Base-by-base conservation (phyloP, 37 sponge, comb jelly and placozoan species). In the Petrosia ficiformis region DNA sequence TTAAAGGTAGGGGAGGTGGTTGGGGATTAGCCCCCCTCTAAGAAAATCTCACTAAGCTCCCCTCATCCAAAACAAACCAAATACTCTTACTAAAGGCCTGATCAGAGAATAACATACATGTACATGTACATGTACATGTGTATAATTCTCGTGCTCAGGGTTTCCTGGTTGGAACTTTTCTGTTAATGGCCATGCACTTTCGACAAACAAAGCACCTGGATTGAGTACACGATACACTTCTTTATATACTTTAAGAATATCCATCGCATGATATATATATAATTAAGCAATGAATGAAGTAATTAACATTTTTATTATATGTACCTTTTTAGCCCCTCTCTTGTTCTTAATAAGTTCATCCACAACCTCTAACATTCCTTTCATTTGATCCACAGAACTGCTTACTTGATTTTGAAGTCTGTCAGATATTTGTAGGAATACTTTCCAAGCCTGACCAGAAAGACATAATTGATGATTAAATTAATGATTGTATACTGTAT, bases 181-280 rank as follows among this genome's bases (percentile, higher is more conserved):
- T 14, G 91, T 90, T 31, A 79, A 41, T 26, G 39, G 52, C 91
- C 91, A 90, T 2, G 78, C 72, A 30, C n/a, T 14, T 26, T 61
- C 63, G 8, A 75, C 86, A 70, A 76, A 81, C 41, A 80, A 21
- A 26, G 72, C 77, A 24, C 91, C 91, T 48, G 91, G 91, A 61
- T 90, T 90, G 34, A 90, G 68, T 35, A 90, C 82, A 11, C 91
- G 68, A 14, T 57, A 39, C n/a, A 80, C 66, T 60, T 90, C 91
- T 22, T 38, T 76, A 78, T 78, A 90, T 26, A 81, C 82, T 25
- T 61, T 30, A 42, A 40, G 67, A 35, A 57, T 65, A 30, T 70
- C 42, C 3, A 66, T 57, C 4, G 91, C 59, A 52, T 90, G 86
- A 69, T 82, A 85, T 40, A 72, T 85, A n/a, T n/a, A n/a, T n/a